Percentiles rank a stretch among this genome's conserved stretches.
phyloP scores from a whole-genome alignment of 2,797 vertebrate species.

The Clarias pachynema region DNA sequence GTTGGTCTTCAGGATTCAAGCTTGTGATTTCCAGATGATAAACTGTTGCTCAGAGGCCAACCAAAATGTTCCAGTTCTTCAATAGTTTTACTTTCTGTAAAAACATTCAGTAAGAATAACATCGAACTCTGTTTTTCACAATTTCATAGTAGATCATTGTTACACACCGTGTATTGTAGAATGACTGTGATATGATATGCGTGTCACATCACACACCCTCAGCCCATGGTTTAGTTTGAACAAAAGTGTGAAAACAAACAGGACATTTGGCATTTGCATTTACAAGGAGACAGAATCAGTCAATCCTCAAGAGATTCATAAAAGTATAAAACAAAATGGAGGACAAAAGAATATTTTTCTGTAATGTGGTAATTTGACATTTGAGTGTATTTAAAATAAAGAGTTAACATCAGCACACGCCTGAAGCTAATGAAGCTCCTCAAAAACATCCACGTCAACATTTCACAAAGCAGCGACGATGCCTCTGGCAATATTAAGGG shows the following conservation, averaged over 20 bases:
- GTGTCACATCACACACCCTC: neutral
- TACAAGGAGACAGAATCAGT: neutral
- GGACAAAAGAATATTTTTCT: neutral
- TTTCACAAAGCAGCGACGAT: neutral
- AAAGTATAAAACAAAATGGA: neutral
- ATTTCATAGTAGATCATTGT: neutral
- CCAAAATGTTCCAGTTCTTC: neutral
- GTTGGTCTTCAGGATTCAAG: neutral
- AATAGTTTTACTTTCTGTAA: neutral
- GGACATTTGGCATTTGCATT: neutral
- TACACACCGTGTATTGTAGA: neutral
- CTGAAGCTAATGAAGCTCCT: slow-evolving; percentile 9
- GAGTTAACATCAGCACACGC: neutral
- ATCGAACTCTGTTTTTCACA: neutral
- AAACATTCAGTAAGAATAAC: neutral
- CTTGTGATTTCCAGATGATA: neutral
- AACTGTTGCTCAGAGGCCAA: neutral
- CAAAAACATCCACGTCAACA: neutral
- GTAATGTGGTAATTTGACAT: neutral
- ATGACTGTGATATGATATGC: neutral
- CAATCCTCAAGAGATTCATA: neutral
- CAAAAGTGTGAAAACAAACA: neutral
- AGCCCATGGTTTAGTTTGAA: neutral
- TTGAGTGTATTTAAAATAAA: neutral
- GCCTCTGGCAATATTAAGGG: neutral